These are phyloP conservation scores for Villa cingulata DNA, from an alignment of 2,888 invertebrate species.

Conservation along the genomic window DNA sequence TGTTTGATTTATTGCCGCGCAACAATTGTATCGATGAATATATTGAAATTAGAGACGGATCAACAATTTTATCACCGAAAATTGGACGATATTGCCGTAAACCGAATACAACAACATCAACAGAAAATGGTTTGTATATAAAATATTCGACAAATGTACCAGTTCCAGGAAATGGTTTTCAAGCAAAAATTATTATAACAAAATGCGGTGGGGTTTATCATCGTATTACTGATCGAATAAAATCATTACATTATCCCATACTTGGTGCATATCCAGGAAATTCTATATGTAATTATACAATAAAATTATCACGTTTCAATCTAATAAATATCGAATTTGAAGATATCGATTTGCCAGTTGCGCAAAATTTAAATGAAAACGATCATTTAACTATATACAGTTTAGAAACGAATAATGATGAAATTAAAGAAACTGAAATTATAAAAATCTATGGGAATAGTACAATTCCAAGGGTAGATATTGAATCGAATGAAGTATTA, in stretches of 20 bases:
- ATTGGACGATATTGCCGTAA: constrained; percentile 50
- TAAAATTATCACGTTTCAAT: constrained; percentile 24
- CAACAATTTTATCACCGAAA: constrained; percentile 49
- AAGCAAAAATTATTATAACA: constrained; percentile 35
- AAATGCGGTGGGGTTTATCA: constrained; percentile 58
- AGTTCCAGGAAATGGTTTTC: constrained; percentile 65
- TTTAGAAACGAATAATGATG: constrained; percentile 1
- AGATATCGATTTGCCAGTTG: constrained; percentile 14
- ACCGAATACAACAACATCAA: constrained; percentile 46
- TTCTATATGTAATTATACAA: constrained; percentile 54
- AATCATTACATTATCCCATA: constrained; percentile 56
- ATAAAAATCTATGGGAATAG: constrained; percentile 32
- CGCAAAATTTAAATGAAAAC: constrained; percentile 33
- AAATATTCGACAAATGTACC: constrained; percentile 55
- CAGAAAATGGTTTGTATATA: constrained; percentile 53
- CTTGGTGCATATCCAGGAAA: constrained; percentile 13
- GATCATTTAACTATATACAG: constrained; percentile 35
- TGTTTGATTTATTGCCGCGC: constrained; percentile 51
- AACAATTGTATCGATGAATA: constrained; percentile 37
- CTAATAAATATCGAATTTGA: too few relatives aligned
- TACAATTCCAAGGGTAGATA: constrained; percentile 3
- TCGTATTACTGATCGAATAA: constrained; percentile 42
- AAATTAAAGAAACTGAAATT: constrained; percentile 1
- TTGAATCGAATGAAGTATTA: constrained; percentile 37
- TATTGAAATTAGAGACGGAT: constrained; percentile 74